phyloP scores from a whole-genome alignment of 2,888 invertebrate genomes.

The Drosophila peninsularis region DNA sequence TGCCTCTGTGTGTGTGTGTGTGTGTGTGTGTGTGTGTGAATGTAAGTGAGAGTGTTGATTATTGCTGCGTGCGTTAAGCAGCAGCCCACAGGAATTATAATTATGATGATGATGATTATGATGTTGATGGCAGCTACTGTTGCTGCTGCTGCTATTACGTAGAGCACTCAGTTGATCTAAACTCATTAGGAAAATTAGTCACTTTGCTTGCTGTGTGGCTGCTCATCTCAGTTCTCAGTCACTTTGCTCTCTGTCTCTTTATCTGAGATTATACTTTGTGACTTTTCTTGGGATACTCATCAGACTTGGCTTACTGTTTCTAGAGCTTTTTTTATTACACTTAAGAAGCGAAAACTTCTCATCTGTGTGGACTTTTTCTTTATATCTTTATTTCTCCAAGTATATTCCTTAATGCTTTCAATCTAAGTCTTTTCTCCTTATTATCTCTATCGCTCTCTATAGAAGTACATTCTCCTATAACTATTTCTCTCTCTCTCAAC shows the following conservation, averaged over 20 bases:
- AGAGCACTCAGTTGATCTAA: background rate
- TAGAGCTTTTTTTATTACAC: background rate
- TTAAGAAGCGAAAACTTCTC: background rate
- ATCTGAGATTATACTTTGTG: background rate
- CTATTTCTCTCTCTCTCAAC: too few relatives aligned
- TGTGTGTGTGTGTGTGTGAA: constrained; percentile 12
- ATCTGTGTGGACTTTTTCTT: background rate
- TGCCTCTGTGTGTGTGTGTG: background rate
- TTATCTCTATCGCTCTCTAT: background rate
- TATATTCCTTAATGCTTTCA: background rate
- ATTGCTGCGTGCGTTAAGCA: constrained; percentile 48
- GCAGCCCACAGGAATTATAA: constrained; percentile 33
- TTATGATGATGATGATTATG: constrained; percentile 19
- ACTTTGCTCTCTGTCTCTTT: background rate
- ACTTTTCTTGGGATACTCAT: background rate
- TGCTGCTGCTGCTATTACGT: background rate
- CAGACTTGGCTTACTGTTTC: background rate
- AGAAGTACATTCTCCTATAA: too few relatives aligned
- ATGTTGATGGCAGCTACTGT: constrained; percentile 2
- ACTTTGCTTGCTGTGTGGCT: constrained; percentile 1
- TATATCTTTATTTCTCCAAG: background rate
- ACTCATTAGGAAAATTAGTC: constrained; percentile 11
- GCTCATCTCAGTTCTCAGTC: background rate
- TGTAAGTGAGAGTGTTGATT: constrained; percentile 27
- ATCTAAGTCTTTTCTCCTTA: background rate